A percentile compares a stretch with the other conserved stretches of the same genome.
phyloP scores from a whole-genome alignment of 2,113 vertebrate species.

The Isurus oxyrinchus region DNA sequence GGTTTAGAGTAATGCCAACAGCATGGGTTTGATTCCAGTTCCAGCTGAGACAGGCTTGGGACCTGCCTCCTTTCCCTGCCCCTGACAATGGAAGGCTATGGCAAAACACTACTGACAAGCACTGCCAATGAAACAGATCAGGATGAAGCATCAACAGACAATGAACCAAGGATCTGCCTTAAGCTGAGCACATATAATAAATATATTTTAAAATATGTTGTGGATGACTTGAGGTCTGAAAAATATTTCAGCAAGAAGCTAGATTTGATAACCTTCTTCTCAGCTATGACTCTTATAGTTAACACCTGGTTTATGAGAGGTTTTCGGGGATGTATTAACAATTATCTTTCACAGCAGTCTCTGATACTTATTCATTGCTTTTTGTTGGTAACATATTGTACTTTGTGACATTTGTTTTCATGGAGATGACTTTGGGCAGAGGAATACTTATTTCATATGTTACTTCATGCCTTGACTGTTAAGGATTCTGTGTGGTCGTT shows the following conservation, averaged over 20 bases:
- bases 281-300: background rate
- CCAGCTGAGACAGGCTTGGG: background rate
- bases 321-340: background rate
- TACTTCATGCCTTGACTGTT: background rate
- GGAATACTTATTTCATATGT: background rate
- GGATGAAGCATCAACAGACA: background rate
- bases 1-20: background rate
- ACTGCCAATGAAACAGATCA: background rate
- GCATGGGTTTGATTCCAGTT: background rate
- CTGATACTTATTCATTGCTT: background rate
- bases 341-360: background rate
- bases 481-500: background rate
- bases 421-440: background rate
- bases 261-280: background rate
- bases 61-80: background rate
- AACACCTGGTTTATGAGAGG: background rate
- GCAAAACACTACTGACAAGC: background rate
- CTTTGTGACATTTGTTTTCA: background rate
- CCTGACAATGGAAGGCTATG: background rate
- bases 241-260: background rate
- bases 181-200: background rate
- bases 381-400: background rate
- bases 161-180: background rate
- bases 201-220: background rate
- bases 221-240: background rate